Evolutionary conservation across 1,140 invertebrate genomes (phyloP).

Genomic region (Piezodorus guildinii): DNA sequence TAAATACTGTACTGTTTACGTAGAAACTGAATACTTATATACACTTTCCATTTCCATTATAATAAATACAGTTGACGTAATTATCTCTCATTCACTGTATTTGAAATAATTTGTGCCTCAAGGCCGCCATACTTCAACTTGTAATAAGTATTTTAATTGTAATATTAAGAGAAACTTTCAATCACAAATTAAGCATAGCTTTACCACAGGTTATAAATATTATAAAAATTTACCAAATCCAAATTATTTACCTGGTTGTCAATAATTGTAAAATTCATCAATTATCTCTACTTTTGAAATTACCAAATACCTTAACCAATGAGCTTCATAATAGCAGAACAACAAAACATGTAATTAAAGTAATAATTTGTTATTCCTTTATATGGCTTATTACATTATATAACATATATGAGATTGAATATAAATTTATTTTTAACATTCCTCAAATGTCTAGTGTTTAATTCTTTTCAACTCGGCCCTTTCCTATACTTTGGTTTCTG

Average conservation of each 20-base stretch:
- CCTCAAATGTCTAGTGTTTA: conserved; percentile 15
- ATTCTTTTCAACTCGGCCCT: too few species aligned
- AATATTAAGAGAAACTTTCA: conserved; percentile 21
- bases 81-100: conserved; percentile 21
- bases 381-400: conserved; percentile 27
- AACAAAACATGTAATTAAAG: conserved; percentile 20
- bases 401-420: conserved; percentile 23
- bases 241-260: conserved; percentile 18
- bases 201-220: conserved; percentile 18
- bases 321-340: conserved; percentile 16
- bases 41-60: conserved; percentile 17
- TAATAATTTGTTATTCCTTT: conserved; percentile 26
- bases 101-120: conserved; percentile 20
- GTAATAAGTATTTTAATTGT: conserved; percentile 23
- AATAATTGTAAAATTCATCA: conserved; percentile 16
- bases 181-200: conserved; percentile 24
- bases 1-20: conserved; percentile 19
- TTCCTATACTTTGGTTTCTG: too few species aligned
- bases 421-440: conserved; percentile 28
- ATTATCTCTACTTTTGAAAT: conserved; percentile 19
- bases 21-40: conserved; percentile 17
- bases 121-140: conserved; percentile 19
- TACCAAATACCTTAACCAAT: conserved; percentile 18
- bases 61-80: conserved; percentile 21
- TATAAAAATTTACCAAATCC: conserved; percentile 8